Base-by-base conservation (phyloP, 2,797 vertebrate genomes). In the Sebastes itinus region DNA sequence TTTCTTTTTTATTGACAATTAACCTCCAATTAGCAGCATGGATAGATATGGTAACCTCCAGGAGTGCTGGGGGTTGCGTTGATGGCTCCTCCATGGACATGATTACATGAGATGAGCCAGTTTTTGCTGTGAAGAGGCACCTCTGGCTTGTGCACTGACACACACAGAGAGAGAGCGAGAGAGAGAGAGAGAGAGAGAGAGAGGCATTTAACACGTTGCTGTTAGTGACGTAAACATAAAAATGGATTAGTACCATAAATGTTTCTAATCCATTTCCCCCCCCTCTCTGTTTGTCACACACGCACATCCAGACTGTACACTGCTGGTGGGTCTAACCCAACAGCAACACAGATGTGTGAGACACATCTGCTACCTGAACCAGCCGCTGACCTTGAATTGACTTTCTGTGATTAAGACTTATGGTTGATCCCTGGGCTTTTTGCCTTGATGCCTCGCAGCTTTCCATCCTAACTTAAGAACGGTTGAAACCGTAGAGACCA, bases 401-500 rank as follows among this genome's bases (percentile, higher is more conserved):
- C 93, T 91, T 92, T 83, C 83, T 85, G 87, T 88, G 90, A 94
- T 93, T 86, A 90, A 88, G 92, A 92, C 91, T 95, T 94, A 92
- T 52, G 58, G 72, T 80, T 94, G 92, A 94, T 95, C 95, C 89
- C 83, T 55, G 38, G 84, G 92, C 90, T 95, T 93, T 94, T 75
- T 86, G 49, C 76, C 87, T 87, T 77, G 67, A 89, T 85, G 60
- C 83, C 70, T 87, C 68, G 38, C 64, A 86, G 83, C 77, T 81
- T 89, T 78, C 68, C 32, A 63, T 82, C 60, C 77, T 64, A 72
- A 72, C 77, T 66, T 67, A 59, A 80, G 82, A 85, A 81, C 82
- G 74, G 35, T 69, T 65, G 82, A 75, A 84, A 87, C 80, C 64
- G 11, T 27, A 72, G 56, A 63, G 56, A 69, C 42, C 80, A 72